These are phyloP conservation scores for Hemibagrus guttatus DNA, from an alignment of 2,797 vertebrate species.

Conservation along the genomic window DNA sequence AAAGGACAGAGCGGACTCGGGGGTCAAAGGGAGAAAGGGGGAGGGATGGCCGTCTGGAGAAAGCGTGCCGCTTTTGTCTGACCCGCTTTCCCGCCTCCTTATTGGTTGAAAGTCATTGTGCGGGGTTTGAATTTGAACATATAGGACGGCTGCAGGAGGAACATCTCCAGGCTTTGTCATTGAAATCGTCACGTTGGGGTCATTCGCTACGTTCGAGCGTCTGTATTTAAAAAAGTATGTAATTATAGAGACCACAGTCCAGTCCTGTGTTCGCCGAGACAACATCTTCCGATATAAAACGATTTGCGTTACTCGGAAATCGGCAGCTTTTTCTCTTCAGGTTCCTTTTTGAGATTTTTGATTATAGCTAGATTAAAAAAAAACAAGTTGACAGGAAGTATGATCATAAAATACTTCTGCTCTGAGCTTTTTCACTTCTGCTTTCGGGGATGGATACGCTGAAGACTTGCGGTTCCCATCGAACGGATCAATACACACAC, in stretches of 20 bases:
- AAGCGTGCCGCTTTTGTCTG: slow-evolving; percentile 54
- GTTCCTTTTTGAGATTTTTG: neutral
- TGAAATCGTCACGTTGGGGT: slow-evolving; percentile 46
- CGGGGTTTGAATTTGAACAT: slow-evolving; percentile 67
- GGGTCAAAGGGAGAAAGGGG: slow-evolving; percentile 64
- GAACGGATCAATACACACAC: neutral
- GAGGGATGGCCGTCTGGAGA: slow-evolving; percentile 36
- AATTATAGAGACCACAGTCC: neutral
- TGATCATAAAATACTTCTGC: neutral
- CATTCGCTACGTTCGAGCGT: slow-evolving; percentile 49
- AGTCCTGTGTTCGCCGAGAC: neutral
- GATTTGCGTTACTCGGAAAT: neutral
- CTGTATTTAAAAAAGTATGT: neutral
- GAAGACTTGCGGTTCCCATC: neutral
- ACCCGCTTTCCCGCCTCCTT: slow-evolving; percentile 33
- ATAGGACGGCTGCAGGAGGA: slow-evolving; percentile 56
- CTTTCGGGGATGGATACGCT: neutral
- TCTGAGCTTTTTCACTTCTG: neutral
- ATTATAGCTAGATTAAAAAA: neutral
- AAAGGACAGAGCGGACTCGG: slow-evolving; percentile 67
- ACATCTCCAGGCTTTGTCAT: slow-evolving; percentile 70
- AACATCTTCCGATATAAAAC: too few species aligned
- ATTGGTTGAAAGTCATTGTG: slow-evolving; percentile 68
- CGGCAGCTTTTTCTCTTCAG: too few species aligned
- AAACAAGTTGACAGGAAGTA: neutral